Percentiles rank a stretch among this genome's conserved stretches.
Evolutionary conservation across 2,797 vertebrate genomes (phyloP).

Genomic region (Pseudochirops corinnae): DNA sequence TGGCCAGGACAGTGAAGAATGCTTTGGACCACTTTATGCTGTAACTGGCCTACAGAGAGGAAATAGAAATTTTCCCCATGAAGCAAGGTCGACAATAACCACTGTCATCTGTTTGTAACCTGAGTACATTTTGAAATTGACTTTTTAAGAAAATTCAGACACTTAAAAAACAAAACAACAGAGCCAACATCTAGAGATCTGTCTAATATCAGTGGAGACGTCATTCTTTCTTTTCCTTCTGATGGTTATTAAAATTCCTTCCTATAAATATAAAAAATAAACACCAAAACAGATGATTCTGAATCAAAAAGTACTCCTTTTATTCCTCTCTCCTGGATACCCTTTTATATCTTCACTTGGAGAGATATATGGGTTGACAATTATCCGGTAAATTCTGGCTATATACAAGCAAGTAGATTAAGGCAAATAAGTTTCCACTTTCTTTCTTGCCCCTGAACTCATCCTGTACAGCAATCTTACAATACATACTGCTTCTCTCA

Average conservation of each 20-base stretch:
- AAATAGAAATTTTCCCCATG: background rate
- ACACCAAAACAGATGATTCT: background rate
- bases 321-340: conserved; percentile 11
- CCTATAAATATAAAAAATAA: background rate
- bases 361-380: conserved; percentile 23
- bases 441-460: conserved; percentile 13
- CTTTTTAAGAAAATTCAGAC: background rate
- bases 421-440: background rate
- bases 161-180: background rate
- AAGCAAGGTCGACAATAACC: background rate
- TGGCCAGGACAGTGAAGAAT: background rate
- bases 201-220: background rate
- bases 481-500: background rate
- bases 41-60: background rate
- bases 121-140: conserved; percentile 19
- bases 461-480: background rate
- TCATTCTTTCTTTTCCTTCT: conserved; percentile 31
- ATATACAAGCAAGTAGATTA: conserved; percentile 2
- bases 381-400: conserved; percentile 14
- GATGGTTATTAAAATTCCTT: background rate
- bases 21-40: background rate
- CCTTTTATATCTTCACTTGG: conserved; percentile 21
- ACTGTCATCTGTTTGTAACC: background rate
- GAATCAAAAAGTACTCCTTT: conserved; percentile 10
- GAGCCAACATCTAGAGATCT: background rate